These are phyloP conservation scores for Labrus mixtus DNA, from an alignment of 2,113 vertebrate species.

Conservation along the genomic window DNA sequence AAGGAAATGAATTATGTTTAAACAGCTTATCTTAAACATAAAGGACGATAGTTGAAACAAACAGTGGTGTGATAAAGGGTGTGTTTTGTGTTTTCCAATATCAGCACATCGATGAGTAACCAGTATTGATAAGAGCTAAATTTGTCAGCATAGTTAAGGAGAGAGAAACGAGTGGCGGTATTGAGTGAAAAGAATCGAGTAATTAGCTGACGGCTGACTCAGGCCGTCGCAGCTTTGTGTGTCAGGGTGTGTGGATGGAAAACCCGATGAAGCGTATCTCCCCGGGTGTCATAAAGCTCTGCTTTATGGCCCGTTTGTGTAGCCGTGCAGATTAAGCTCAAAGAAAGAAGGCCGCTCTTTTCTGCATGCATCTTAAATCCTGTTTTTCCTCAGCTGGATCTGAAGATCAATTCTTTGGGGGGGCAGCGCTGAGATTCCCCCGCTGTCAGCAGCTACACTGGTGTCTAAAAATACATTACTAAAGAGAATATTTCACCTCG, in stretches of 20 bases:
- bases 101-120: constrained; percentile 44
- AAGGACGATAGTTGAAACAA: too few relatives aligned
- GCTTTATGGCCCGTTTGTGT: constrained; percentile 82
- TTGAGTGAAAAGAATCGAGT: constrained; percentile 73
- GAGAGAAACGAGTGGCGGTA: constrained; percentile 55
- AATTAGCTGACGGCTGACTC: constrained; percentile 81
- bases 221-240: constrained; percentile 75
- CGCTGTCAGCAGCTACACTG: constrained; percentile 71
- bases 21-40: too few relatives aligned
- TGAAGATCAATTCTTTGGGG: constrained; percentile 74
- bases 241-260: constrained; percentile 73
- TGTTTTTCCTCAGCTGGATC: constrained; percentile 72
- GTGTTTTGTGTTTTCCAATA: constrained; percentile 17
- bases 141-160: constrained; percentile 67
- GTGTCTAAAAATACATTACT: constrained; percentile 71
- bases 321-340: constrained; percentile 83
- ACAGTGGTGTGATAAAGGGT: too few relatives aligned
- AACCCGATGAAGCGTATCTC: constrained; percentile 77
- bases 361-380: constrained; percentile 80
- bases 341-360: constrained; percentile 75
- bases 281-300: constrained; percentile 78
- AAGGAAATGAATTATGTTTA: too few relatives aligned
- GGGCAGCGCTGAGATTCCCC: constrained; percentile 59
- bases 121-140: constrained; percentile 60
- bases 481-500: constrained; percentile 64